Conservation (phyloP, 2,113 vertebrate genomes). For the Syngnathus scovelli region DNA sequence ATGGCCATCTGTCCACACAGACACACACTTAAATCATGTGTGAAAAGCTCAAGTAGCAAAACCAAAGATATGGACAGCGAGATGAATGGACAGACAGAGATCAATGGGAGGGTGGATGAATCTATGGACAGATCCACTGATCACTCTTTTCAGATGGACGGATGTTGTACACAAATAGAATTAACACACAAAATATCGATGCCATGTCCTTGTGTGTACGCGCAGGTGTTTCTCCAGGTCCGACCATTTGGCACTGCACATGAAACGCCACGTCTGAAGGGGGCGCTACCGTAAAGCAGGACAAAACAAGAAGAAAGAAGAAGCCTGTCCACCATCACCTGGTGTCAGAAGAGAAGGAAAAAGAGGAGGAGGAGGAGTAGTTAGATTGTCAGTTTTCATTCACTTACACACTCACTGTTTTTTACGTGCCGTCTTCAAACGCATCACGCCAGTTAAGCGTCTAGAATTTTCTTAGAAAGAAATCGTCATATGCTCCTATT, state of each 20-base stretch:
- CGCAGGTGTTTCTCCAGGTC: slow-evolving; percentile 7
- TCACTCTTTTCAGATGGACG: too few relatives aligned
- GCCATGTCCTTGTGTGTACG: not conserved
- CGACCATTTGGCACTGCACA: slow-evolving; percentile 11
- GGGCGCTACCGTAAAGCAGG: not conserved
- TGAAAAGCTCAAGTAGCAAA: not conserved
- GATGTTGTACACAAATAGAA: not conserved
- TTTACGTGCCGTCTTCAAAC: not conserved
- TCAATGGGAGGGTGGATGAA: not conserved
- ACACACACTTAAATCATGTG: not conserved
- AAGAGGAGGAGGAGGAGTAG: not conserved
- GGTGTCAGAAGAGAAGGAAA: not conserved
- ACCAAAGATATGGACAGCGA: not conserved
- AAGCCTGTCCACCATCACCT: not conserved
- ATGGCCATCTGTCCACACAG: slow-evolving; percentile 3
- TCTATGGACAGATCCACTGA: not conserved
- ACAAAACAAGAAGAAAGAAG: not conserved
- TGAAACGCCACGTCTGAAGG: slow-evolving; percentile 5
- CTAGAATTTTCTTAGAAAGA: not conserved
- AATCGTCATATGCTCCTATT: not conserved
- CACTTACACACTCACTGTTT: slow-evolving; percentile 1
- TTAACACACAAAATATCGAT: not conserved
- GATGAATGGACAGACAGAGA: not conserved
- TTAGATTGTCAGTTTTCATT: slow-evolving; percentile 9
- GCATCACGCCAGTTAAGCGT: not conserved